phyloP scores from a whole-genome alignment of 2,797 vertebrate genomes.

The Melanotaenia parkinsoni region DNA sequence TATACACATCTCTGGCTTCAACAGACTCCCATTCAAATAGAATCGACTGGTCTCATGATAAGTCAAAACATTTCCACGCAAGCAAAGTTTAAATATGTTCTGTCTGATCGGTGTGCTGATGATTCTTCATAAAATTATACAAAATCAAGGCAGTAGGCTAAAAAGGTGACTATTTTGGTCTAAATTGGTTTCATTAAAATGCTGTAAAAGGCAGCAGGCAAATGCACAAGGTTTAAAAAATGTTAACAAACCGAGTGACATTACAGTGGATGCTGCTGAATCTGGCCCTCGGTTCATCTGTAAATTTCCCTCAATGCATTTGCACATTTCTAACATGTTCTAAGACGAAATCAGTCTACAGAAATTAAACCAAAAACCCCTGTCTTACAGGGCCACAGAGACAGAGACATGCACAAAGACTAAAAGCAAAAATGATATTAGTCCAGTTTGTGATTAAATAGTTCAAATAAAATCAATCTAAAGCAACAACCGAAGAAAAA shows the following conservation, averaged over 20 bases:
- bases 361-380: neutral
- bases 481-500: neutral
- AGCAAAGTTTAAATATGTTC: neutral
- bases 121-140: neutral
- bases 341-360: neutral
- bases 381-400: too few relatives aligned
- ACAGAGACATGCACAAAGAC: neutral
- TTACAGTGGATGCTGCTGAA: neutral
- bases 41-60: neutral
- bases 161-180: neutral
- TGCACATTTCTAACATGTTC: too few relatives aligned
- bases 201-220: neutral
- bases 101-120: neutral
- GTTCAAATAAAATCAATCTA: neutral
- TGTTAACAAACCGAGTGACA: neutral
- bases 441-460: neutral
- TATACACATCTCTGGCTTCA: neutral
- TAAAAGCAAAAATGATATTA: neutral
- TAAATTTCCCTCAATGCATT: too few relatives aligned
- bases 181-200: neutral
- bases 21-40: neutral
- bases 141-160: neutral
- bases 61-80: neutral
- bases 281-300: neutral
- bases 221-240: neutral